phyloP scores from a whole-genome alignment of 2,113 vertebrate genomes.

The Toxostoma redivivum region DNA sequence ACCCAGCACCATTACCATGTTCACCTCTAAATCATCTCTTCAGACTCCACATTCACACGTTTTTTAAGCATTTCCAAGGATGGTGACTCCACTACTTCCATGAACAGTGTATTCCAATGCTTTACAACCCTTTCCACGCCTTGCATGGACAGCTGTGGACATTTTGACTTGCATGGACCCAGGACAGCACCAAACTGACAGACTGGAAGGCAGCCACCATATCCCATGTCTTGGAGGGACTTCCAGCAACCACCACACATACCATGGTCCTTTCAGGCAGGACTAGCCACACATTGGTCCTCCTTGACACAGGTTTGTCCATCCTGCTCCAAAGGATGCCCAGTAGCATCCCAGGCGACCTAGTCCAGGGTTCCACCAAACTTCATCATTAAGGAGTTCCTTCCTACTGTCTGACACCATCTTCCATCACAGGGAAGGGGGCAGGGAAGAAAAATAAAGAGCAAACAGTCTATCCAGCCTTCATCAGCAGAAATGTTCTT shows the following conservation, averaged over 20 bases:
- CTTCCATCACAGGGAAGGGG: background rate
- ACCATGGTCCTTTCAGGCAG: background rate
- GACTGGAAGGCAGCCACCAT: background rate
- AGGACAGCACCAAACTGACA: background rate
- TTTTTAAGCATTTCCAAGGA: background rate
- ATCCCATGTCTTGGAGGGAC: background rate
- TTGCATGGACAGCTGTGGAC: background rate
- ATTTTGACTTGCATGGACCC: background rate
- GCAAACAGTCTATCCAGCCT: background rate
- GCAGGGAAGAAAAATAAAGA: background rate
- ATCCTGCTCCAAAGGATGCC: background rate
- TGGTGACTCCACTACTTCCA: background rate
- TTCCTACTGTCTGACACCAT: background rate
- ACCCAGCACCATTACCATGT: too few species aligned
- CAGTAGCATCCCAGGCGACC: background rate
- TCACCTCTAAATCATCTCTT: background rate
- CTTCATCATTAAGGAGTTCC: background rate
- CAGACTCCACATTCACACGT: rapidly evolving
- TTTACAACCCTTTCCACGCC: background rate
- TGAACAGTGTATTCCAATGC: background rate
- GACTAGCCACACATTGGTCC: rapidly evolving
- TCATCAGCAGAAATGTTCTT: background rate
- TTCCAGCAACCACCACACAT: rapidly evolving
- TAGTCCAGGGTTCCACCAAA: background rate
- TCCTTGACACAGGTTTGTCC: background rate